These are phyloP conservation scores for Hydra vulgaris DNA, from an alignment of 30 jellyfish, hydroid and myxozoan genomes.

Conservation along the genomic window DNA sequence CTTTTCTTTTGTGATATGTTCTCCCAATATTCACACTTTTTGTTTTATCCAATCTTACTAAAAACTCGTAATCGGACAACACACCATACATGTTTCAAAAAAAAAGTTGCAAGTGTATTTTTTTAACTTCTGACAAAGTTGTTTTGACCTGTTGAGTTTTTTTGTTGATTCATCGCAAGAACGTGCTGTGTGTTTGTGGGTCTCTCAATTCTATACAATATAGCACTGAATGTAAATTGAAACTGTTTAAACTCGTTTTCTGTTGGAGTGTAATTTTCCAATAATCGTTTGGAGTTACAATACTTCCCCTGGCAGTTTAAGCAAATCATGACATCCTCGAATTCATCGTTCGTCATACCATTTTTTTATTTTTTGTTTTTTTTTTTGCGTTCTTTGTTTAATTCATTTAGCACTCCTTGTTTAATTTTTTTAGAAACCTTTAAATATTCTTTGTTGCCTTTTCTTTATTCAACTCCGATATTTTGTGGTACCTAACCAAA, in stretches of 20 bases:
- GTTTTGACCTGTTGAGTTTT: conserved; percentile 4
- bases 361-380: too few relatives aligned
- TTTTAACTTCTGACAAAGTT: conserved; percentile 1
- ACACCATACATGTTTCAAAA: neutral
- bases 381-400: too few relatives aligned
- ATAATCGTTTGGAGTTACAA: neutral
- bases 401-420: too few relatives aligned
- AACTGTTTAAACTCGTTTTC: neutral
- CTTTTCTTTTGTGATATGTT: too few relatives aligned
- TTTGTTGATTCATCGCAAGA: conserved; percentile 3
- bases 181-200: conserved; percentile 7
- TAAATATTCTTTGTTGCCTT: neutral
- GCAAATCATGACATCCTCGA: neutral
- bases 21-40: too few relatives aligned
- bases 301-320: neutral
- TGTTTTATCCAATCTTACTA: too few relatives aligned
- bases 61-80: too few relatives aligned
- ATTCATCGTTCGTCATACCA: neutral
- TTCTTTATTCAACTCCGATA: too few relatives aligned
- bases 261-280: neutral
- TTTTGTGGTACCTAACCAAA: too few relatives aligned
- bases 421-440: neutral
- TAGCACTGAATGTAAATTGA: neutral
- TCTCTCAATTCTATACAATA: conserved; percentile 4
- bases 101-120: neutral